Evolutionary conservation across 2,888 invertebrate species (phyloP).

Genomic region (Pseudococcus viburni): DNA sequence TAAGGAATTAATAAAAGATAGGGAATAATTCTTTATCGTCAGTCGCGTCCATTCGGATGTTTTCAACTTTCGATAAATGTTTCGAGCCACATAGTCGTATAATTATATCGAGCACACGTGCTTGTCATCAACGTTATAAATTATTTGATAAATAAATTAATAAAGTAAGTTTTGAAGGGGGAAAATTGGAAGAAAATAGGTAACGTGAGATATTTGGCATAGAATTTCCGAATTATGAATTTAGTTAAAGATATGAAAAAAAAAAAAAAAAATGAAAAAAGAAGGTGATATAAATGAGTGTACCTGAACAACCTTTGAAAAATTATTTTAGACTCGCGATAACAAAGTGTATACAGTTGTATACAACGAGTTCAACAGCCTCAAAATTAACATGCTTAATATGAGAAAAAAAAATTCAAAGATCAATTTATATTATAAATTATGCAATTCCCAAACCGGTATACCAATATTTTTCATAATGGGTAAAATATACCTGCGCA

Average conservation of each 20-base stretch:
- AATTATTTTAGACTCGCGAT: neutral
- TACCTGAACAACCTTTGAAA: neutral
- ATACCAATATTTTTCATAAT: neutral
- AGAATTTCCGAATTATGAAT: neutral
- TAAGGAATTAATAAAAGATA: conserved; percentile 44
- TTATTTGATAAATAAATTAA: neutral
- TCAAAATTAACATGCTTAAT: neutral
- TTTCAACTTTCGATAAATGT: conserved; percentile 40
- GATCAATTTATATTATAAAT: conserved; percentile 21
- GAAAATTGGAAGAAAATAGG: neutral
- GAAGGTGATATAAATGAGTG: neutral
- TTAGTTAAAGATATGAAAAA: neutral
- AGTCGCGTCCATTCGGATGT: neutral
- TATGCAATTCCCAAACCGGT: conserved; percentile 4
- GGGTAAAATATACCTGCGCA: neutral
- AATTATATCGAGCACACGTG: conserved; percentile 25
- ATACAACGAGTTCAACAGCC: neutral
- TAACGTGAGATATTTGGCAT: neutral
- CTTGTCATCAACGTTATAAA: conserved; percentile 4
- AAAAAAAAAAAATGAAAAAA: no score
- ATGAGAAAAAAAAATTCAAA: conserved; percentile 14
- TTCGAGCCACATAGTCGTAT: neutral
- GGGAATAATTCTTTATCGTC: conserved; percentile 43
- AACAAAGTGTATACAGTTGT: neutral
- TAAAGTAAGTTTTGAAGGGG: neutral